Conservation (phyloP, 2,797 vertebrate genomes). For the Alfaro cultratus region DNA sequence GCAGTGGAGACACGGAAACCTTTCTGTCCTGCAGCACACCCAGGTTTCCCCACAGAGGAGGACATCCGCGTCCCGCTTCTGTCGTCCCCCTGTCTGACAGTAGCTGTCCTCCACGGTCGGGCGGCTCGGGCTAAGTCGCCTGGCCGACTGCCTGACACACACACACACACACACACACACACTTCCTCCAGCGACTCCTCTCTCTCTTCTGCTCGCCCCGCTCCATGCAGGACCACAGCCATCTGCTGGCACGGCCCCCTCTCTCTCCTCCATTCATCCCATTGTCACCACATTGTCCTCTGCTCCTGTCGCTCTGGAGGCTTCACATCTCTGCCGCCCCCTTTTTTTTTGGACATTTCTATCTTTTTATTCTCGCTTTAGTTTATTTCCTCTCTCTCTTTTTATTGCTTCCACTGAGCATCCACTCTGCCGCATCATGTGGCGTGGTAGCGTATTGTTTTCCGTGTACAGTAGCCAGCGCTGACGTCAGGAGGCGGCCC, state of each 20-base stretch:
- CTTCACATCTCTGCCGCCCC: conserved; percentile 35
- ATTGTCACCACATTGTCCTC: conserved; percentile 61
- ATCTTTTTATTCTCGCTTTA: conserved; percentile 35
- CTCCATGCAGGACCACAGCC: conserved; percentile 59
- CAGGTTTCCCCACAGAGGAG: not conserved
- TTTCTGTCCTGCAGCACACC: conserved; percentile 7
- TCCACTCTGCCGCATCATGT: conserved; percentile 44
- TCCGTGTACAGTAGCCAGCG: conserved; percentile 54
- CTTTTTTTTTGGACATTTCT: conserved; percentile 45
- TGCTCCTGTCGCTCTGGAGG: conserved; percentile 31
- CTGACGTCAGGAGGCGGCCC: conserved; percentile 54
- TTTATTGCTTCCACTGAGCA: conserved; percentile 19
- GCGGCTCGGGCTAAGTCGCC: conserved; percentile 52
- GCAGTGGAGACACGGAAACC: not conserved
- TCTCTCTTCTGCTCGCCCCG: conserved; percentile 45
- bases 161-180: conserved; percentile 29
- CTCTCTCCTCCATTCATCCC: conserved; percentile 57
- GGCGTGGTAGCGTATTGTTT: conserved; percentile 38
- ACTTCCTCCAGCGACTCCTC: conserved; percentile 32
- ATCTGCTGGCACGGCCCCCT: conserved; percentile 58
- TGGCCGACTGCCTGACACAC: conserved; percentile 58
- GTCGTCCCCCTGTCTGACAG: conserved; percentile 50
- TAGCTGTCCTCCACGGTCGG: conserved; percentile 50
- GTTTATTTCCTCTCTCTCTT: conserved; percentile 28
- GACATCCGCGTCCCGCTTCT: conserved; percentile 31